Conservation (phyloP, 2,113 vertebrate species). For the Poeciliopsis occidentalis region DNA sequence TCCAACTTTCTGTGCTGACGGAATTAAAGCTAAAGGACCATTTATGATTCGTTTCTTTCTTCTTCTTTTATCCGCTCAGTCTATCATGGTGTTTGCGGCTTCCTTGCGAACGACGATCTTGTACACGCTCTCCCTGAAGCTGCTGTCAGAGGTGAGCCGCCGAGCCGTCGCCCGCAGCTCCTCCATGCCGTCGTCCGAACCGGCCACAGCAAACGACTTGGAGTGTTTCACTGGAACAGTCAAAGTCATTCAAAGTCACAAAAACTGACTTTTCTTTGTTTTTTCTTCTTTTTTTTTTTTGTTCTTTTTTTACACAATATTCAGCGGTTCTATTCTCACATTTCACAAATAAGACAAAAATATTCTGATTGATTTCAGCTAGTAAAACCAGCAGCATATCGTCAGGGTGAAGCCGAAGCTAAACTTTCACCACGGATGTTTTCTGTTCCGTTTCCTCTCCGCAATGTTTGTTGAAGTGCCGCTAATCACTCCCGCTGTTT, state of each 20-base stretch:
- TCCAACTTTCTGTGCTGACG: not conserved
- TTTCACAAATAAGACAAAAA: too few relatives aligned
- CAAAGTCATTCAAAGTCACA: not conserved
- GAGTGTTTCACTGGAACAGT: constrained; percentile 89
- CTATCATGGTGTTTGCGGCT: constrained; percentile 54
- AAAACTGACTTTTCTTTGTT: not conserved
- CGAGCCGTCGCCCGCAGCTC: constrained; percentile 89
- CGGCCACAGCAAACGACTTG: constrained; percentile 85
- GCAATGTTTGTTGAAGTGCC: too few relatives aligned
- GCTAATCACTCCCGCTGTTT: too few relatives aligned
- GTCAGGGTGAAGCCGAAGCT: too few relatives aligned
- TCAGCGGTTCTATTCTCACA: not conserved
- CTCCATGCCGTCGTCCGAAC: constrained; percentile 81
- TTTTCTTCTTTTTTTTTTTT: too few relatives aligned
- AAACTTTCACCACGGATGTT: too few relatives aligned
- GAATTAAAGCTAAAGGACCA: constrained; percentile 4
- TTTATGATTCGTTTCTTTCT: not conserved
- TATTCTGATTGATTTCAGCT: too few relatives aligned
- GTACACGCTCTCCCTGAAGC: constrained; percentile 88
- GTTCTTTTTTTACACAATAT: not conserved
- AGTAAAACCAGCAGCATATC: too few relatives aligned
- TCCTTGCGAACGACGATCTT: constrained; percentile 86
- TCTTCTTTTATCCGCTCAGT: constrained; percentile 53
- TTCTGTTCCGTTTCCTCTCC: too few relatives aligned
- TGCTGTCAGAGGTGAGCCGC: constrained; percentile 86